These are phyloP conservation scores for Yponomeuta cagnagella DNA, from an alignment of 2,888 invertebrate species.

Conservation along the genomic window DNA sequence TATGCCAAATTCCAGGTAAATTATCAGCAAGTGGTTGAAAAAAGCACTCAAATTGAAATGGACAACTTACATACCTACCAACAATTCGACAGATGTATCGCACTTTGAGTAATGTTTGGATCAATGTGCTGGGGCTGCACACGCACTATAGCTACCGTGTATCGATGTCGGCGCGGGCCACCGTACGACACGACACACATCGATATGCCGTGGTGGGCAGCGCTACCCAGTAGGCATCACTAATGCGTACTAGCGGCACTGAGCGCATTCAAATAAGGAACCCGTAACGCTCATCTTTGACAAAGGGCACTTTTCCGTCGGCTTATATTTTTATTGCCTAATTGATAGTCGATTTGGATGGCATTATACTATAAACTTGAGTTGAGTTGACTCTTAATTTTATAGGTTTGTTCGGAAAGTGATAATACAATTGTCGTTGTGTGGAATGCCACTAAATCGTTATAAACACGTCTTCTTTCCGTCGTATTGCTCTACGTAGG, in stretches of 20 bases:
- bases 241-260: constrained; percentile 54
- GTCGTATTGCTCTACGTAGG: too few species aligned
- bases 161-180: constrained; percentile 29
- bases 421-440: neutral
- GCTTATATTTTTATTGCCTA: constrained; percentile 44
- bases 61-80: too few species aligned
- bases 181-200: constrained; percentile 57
- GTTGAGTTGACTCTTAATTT: neutral
- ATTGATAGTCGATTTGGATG: constrained; percentile 49
- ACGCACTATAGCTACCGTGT: neutral
- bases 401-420: neutral
- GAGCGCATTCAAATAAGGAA: constrained; percentile 59
- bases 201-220: constrained; percentile 53
- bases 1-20: too few species aligned
- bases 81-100: too few species aligned
- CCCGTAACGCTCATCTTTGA: constrained; percentile 37
- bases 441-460: neutral
- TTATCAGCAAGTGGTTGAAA: too few species aligned
- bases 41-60: too few species aligned
- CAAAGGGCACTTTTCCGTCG: constrained; percentile 40
- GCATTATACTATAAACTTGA: constrained; percentile 4
- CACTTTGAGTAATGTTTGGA: too few species aligned
- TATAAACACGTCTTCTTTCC: too few species aligned
- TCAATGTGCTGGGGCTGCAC: neutral
- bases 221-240: constrained; percentile 55